A percentile compares a stretch with the other conserved stretches of the same genome.
These are phyloP conservation scores for Sturnira hondurensis DNA, from an alignment of 2,113 vertebrate genomes.

Conservation along the genomic window DNA sequence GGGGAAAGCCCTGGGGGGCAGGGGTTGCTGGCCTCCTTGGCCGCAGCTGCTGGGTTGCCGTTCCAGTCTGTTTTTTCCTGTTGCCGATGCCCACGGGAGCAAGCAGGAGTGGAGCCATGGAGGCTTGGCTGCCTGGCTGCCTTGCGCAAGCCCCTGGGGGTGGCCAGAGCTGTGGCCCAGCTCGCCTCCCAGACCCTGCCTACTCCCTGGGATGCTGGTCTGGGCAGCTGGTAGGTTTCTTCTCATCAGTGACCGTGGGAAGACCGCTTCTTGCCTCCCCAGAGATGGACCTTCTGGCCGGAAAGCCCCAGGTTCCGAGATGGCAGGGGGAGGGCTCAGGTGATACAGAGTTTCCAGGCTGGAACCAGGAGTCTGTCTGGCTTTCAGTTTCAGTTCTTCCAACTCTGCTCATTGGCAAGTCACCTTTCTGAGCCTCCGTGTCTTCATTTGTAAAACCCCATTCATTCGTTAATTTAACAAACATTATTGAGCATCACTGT, in stretches of 20 bases:
- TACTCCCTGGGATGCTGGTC: not conserved
- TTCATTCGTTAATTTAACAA: not conserved
- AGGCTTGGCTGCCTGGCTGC: not conserved
- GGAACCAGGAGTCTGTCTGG: not conserved
- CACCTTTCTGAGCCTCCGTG: not conserved
- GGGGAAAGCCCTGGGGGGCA: not conserved
- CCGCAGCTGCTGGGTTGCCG: not conserved
- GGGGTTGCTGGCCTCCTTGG: not conserved
- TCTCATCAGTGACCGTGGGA: not conserved
- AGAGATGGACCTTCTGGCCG: not conserved
- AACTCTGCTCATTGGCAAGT: not conserved
- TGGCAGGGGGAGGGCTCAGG: not conserved
- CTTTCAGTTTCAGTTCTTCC: not conserved
- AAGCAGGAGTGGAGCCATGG: not conserved
- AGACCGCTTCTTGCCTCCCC: not conserved
- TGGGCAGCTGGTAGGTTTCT: not conserved
- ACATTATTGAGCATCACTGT: not conserved
- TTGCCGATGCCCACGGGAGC: not conserved
- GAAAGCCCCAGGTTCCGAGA: not conserved
- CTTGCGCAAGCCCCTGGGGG: not conserved
- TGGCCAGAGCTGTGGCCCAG: rapidly evolving
- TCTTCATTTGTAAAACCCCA: not conserved
- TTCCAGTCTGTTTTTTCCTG: slow-evolving; percentile 48
- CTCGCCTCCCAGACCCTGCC: not conserved
- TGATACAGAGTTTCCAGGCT: not conserved